A percentile compares a stretch with the other conserved stretches of the same genome.
Conservation (phyloP, 92 coral and sea anemone species). For the Porites evermanni region DNA sequence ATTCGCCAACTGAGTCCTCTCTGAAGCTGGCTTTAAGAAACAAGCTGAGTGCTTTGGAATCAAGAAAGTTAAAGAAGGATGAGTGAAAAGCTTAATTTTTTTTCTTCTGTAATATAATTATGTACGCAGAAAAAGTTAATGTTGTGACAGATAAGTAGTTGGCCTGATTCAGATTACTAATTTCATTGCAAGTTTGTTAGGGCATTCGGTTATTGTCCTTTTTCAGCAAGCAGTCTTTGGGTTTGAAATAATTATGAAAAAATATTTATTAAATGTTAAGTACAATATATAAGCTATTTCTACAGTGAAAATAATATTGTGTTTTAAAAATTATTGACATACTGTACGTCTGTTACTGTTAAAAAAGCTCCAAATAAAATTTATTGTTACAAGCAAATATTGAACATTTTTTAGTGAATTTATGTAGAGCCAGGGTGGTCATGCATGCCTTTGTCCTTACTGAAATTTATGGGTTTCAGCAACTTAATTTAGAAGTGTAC, state of each 20-base stretch:
- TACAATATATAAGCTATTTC: neutral
- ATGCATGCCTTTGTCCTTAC: neutral
- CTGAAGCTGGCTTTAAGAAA: constrained; percentile 3
- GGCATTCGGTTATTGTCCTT: too few relatives aligned
- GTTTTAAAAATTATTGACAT: too few relatives aligned
- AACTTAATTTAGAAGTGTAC: neutral
- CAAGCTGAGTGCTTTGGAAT: neutral
- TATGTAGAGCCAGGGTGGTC: constrained; percentile 3
- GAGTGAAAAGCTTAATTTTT: neutral
- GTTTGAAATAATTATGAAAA: neutral
- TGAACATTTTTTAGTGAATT: neutral
- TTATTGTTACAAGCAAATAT: neutral
- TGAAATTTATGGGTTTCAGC: neutral
- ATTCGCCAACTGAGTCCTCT: neutral
- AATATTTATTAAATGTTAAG: neutral
- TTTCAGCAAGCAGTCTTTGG: neutral
- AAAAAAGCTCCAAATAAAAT: neutral
- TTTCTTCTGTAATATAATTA: neutral
- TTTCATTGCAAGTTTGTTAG: too few relatives aligned
- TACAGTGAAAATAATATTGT: too few relatives aligned
- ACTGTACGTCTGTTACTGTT: neutral
- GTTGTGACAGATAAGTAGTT: neutral
- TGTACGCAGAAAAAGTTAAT: neutral
- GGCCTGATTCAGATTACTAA: neutral
- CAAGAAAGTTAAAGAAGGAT: neutral